Evolutionary conservation across 2,888 invertebrate species (phyloP), one percentile per base, ranked within the genome.

Genomic region (Leucania comma): DNA sequence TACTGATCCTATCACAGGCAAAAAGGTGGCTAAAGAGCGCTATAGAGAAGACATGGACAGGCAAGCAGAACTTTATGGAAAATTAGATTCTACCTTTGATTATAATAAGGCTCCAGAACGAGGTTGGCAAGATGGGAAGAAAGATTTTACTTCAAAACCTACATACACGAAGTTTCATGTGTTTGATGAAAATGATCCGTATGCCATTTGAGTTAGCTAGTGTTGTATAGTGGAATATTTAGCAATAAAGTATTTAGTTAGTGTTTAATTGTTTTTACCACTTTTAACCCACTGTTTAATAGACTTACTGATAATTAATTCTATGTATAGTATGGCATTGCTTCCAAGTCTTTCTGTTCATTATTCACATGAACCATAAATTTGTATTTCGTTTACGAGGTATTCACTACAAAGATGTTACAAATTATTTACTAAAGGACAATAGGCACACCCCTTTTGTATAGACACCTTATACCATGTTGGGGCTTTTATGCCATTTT

Each of bases 1-100:
- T 63, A 98, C 97, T n/a, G 98, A 98, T 93, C 99, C 99, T 2
- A 94, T 99, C 32, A 98, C 98, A 56, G 98, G 98, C 22, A 98
- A 98, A 89, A 97, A 98, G 92, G 97, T 98, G 53, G 97, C 98
- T 0, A 97, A 96, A 63, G 97, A 97, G 75, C 96, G 96, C 87
- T 98, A 98, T 89, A 97, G 98, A 87, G 98, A 98, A 74, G 97
- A 98, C 71, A 96, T 98, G 75, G 97, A 98, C 58, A 96, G 96
- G 86, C 95, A 97, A 67, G 96, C 96, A 80, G 95, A 97, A 88
- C 81, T 98, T 35, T 98, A 97, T 95, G 98, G 98, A 59, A 97
- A 97, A 92, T 94, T 96, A 0, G 92, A 97, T 4, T 96, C 96
- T 56, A 96, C 96, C 48, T 98, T 98, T 90, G 96, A 98, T 82